Base-by-base conservation (phyloP, 2,797 vertebrate genomes). In the Tokudaia muenninki region DNA sequence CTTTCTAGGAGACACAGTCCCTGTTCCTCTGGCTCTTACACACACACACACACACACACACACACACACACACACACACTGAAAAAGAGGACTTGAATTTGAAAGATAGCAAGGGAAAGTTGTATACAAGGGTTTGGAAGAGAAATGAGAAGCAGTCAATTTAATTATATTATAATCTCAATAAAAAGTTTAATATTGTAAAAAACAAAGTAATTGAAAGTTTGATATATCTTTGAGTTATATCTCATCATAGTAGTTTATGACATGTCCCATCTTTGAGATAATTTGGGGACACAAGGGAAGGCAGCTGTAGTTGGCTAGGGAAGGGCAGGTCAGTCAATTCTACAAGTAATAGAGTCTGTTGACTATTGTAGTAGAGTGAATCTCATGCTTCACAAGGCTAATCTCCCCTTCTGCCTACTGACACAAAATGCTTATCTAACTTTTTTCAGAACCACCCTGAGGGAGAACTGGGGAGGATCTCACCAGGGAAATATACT, bases 401-500 rank as follows among this genome's bases (percentile, higher is more conserved):
- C 26, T 50, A 52, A 29, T 8, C 57, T 12, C 37, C 21, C 29
- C 6, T 70, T 92, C 75, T 95, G 26, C 6, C 75, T 9, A 37
- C 3, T 31, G n/a, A 24, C 63, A 3, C 44, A 21, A 47, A 29
- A 41, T 78, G 21, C 29, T 70, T 78, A 21, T 70, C 47, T 50
- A 44, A 75, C 44, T n/a, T 59, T 8, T 41, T 89, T 83, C n/a
- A 89, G 34, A 94, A 44, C 14, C 10, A n/a, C 10, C 41, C 26
- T 21, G 52, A 61, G 41, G 52, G 61, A 29, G 0, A 29, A 44
- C 1, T 72, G 4, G 34, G 29, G 17, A 50, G 14, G 13, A 7
- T 65, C 31, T 12, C 0, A 1, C 7, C 55, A 31, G 2, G 7
- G 0, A 19, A 3, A 29, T 52, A 9, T 26, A 29, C 5, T 9